Conservation (phyloP, 2,113 vertebrate genomes). For the Camelus bactrianus region DNA sequence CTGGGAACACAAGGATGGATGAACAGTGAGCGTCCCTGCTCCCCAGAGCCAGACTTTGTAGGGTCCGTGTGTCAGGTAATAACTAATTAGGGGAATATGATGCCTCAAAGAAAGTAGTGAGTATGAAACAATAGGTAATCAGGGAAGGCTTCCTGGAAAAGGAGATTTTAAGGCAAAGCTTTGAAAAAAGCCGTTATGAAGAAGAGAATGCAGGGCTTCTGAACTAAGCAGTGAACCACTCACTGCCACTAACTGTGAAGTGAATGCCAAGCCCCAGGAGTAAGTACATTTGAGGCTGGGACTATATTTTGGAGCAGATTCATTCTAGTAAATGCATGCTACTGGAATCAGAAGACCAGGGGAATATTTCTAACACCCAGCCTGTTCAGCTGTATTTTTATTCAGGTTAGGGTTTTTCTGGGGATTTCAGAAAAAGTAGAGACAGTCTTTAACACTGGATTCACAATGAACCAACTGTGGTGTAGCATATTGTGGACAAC, state of each 20-base stretch:
- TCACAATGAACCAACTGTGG: background rate
- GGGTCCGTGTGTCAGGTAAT: background rate
- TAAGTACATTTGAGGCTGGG: background rate
- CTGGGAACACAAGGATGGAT: background rate
- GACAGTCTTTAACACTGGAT: background rate
- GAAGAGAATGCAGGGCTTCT: background rate
- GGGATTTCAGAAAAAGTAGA: background rate
- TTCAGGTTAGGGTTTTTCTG: background rate
- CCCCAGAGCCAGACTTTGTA: background rate
- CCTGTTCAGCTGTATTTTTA: background rate
- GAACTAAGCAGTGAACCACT: background rate
- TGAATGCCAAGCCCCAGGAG: fast-evolving
- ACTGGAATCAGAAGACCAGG: background rate
- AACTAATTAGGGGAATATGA: background rate
- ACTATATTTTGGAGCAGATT: background rate
- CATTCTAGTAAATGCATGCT: background rate
- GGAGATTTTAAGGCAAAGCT: background rate
- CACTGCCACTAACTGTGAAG: background rate
- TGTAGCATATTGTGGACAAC: background rate
- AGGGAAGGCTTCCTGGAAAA: background rate
- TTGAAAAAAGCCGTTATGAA: background rate
- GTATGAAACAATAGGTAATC: background rate
- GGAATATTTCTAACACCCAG: background rate
- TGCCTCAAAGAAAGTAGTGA: background rate
- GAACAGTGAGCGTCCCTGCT: background rate